phyloP scores from a whole-genome alignment of 2,113 vertebrate species.

The Edolisoma coerulescens region DNA sequence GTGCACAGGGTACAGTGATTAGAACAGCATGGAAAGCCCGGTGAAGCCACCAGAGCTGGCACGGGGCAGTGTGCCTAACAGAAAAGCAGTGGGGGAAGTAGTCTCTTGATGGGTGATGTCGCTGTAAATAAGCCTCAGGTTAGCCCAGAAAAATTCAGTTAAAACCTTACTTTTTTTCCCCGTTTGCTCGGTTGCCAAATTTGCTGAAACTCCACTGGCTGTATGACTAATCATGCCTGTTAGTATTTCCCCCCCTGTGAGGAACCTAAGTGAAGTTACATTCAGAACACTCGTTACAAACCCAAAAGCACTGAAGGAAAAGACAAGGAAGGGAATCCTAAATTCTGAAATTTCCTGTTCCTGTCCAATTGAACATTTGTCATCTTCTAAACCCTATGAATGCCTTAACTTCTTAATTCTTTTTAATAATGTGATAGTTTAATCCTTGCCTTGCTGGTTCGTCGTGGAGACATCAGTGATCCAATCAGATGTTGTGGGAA shows the following conservation, averaged over 20 bases:
- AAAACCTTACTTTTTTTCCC: neutral
- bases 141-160: neutral
- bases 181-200: neutral
- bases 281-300: neutral
- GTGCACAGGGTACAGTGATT: neutral
- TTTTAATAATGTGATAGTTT: neutral
- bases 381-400: neutral
- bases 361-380: neutral
- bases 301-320: neutral
- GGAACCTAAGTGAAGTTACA: neutral
- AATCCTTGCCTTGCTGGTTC: neutral
- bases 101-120: neutral
- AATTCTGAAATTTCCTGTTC: neutral
- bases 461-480: neutral
- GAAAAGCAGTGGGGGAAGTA: neutral
- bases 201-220: neutral
- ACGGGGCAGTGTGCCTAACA: neutral
- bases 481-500: neutral
- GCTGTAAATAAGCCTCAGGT: conserved; percentile 1
- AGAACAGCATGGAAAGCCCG: neutral
- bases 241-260: neutral
- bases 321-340: neutral
- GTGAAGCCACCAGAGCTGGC: conserved; percentile 13
- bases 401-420: neutral
- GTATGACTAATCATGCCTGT: neutral